Percentiles rank a stretch among this genome's conserved stretches.
These are phyloP conservation scores for Corythaeola cristata DNA, from an alignment of 2,113 vertebrate species.

Conservation along the genomic window DNA sequence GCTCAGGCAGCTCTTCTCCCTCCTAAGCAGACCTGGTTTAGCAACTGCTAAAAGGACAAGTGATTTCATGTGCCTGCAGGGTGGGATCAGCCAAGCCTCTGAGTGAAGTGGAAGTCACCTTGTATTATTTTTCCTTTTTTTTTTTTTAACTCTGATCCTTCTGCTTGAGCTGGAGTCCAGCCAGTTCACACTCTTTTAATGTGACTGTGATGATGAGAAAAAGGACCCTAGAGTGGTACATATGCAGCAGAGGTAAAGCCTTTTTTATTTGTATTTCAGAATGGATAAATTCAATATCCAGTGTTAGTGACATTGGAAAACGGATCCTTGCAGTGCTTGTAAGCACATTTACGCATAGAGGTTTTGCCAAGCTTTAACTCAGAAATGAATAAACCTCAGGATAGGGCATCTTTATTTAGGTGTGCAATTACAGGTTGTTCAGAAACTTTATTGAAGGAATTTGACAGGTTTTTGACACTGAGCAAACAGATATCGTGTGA, in stretches of 20 bases:
- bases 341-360: background rate
- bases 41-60: background rate
- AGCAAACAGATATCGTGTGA: rapidly evolving
- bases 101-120: background rate
- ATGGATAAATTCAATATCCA: background rate
- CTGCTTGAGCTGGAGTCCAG: background rate
- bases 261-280: background rate
- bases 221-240: background rate
- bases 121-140: background rate
- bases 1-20: background rate
- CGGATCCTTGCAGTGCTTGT: background rate
- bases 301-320: background rate
- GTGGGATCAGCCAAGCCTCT: background rate
- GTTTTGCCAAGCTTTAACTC: background rate
- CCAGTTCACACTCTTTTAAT: background rate
- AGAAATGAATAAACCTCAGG: background rate
- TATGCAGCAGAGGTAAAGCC: constrained; percentile 41
- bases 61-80: background rate
- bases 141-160: background rate
- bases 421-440: background rate
- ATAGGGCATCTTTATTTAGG: background rate
- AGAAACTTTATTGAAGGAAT: background rate
- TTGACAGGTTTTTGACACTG: background rate
- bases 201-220: background rate
- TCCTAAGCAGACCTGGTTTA: background rate